Base-by-base conservation (phyloP, 1,140 invertebrate species). In the Antheraea pernyi region DNA sequence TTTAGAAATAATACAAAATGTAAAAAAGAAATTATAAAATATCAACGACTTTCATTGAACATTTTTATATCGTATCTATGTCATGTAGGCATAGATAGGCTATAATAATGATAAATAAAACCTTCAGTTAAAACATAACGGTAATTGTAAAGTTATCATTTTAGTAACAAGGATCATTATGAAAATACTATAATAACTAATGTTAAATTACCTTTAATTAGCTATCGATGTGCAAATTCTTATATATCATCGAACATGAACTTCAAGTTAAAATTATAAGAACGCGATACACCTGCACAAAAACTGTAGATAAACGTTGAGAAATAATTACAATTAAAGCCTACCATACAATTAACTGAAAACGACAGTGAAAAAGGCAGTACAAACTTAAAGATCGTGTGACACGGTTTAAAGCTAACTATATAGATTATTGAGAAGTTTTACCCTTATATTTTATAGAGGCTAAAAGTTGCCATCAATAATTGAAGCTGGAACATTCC, bases 391-490 rank as follows among this genome's bases (percentile, higher is more conserved):
- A 53, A 53, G 46, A 53, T 16, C 11, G 16, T 16, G 9, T 13
- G 60, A 71, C 72, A 79, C 82, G 78, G n/a, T 85, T 86, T 82
- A 79, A 84, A 82, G 74, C 74, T 84, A 81, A 80, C 80, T 71
- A 75, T 69, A 79, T 88, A 83, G 86, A 80, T 85, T 84, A 86
- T 84, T 74, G 78, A 74, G 68, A 65, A 69, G 72, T 78, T 76
- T 71, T 66, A 65, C 82, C 81, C 80, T 76, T 81, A 85, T 89
- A 87, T 83, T 88, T 89, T 88, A 89, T 81, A 82, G 79, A 69
- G 79, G 85, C 80, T 86, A 87, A 82, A 83, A 89, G 82, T 91
- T 83, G 78, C 81, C 80, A 87, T 91, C 85, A 89, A 91, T 91
- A 89, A 88, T 89, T 91, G 86, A 89, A 88, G 80, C 82, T 78